Conservation (phyloP, 2,888 invertebrate species). For the Drosophila phalerata region DNA sequence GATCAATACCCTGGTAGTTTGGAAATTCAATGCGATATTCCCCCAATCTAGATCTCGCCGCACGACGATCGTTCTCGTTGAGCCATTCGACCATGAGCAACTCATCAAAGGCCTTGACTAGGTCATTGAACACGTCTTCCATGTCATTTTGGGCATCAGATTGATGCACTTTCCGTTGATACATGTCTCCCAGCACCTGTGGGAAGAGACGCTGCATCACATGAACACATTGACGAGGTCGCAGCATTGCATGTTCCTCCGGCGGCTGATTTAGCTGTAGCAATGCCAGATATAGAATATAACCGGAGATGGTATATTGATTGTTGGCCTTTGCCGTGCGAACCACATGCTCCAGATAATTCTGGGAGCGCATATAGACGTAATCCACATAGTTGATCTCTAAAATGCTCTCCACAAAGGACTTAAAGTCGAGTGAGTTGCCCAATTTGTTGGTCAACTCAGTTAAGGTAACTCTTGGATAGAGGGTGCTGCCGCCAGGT, state of each 20-base stretch:
- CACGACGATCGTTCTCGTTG: conserved; percentile 72
- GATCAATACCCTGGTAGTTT: conserved; percentile 64
- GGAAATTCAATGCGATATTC: conserved; percentile 67
- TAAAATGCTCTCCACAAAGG: conserved; percentile 73
- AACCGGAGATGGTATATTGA: conserved; percentile 73
- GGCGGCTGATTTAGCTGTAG: conserved; percentile 55
- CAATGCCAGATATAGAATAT: conserved; percentile 80
- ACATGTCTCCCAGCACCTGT: conserved; percentile 79
- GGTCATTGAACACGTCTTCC: conserved; percentile 62
- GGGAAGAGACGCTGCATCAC: conserved; percentile 77
- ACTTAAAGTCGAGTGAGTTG: conserved; percentile 74
- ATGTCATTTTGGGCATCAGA: conserved; percentile 64
- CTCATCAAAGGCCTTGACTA: conserved; percentile 69
- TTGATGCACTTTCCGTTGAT: conserved; percentile 60
- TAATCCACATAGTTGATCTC: conserved; percentile 42
- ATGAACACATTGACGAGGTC: conserved; percentile 67
- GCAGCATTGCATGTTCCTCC: conserved; percentile 42
- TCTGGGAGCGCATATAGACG: conserved; percentile 73
- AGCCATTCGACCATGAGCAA: conserved; percentile 72
- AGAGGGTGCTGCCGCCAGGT: conserved; percentile 25
- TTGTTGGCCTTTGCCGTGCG: conserved; percentile 56
- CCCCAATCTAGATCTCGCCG: conserved; percentile 64
- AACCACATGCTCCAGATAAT: conserved; percentile 74
- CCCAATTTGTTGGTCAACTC: conserved; percentile 62
- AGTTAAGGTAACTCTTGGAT: conserved; percentile 51